Base-by-base conservation (phyloP, 2,888 invertebrate genomes). In the Callyntrura guangdongensis region DNA sequence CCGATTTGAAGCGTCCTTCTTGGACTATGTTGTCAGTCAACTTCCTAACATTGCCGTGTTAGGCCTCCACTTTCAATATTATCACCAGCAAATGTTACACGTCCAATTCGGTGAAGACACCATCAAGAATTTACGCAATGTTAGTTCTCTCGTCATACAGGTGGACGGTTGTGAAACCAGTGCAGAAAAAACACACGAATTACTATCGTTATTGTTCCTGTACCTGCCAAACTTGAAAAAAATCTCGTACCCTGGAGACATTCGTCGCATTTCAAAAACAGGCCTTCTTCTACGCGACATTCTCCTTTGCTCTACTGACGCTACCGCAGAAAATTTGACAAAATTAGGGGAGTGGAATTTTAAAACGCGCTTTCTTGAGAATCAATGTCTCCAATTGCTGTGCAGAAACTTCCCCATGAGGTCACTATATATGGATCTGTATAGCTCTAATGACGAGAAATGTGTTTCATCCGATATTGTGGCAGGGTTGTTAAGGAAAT, bases 241-340 rank as follows among this genome's bases (percentile, higher is more conserved):
- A 12, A 74, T 91, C 17, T 74, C 83, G 12, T 91, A 27, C 59
- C 84, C 86, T 12, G 89, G 91, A 17, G 74, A 67, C 8, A 86
- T 81, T 47, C 81, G 91, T 14, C 79, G 89, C 11, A 89, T 89
- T 69, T 86, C 89, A 6, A 86, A 89, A 83, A 67, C 84, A 20
- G 89, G 89, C 47, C 12, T 64, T n/a, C 6, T 86, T 0, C 74
- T 91, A 8, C 89, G 89, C 3, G 91, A 91, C 14, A 36, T 81
- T 12, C 47, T 91, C 45, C 56, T 91, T 11, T 47, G 83, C 4
- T 59, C 61, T n/a, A n/a, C n/a, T n/a, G n/a, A n/a, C 2, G 81
- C 64, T 11, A 53, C 85, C 20, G 17, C 74, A 12, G 49, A 22
- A 12, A 59, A 25, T n/a, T 49, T 91, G 14, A 82, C 17, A 85